Evolutionary conservation across 2,888 invertebrate species (phyloP).

Genomic region (Acanthosepion esculentum): DNA sequence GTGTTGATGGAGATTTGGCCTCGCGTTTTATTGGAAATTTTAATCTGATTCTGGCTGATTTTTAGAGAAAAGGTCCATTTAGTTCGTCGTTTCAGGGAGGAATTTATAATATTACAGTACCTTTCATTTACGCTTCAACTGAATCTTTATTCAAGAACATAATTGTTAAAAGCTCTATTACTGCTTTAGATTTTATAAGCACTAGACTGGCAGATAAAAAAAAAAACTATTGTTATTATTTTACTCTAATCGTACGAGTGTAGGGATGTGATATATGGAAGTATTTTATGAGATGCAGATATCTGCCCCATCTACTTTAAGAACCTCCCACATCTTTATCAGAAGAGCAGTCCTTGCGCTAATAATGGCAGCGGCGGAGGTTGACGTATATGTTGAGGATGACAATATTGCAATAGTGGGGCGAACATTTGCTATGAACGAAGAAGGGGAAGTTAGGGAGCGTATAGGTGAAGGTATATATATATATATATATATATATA

Average conservation of each 20-base stretch:
- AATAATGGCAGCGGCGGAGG: background rate
- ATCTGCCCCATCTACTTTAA: background rate
- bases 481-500: constrained; percentile 14
- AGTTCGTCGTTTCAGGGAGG: too few species aligned
- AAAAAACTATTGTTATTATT: background rate
- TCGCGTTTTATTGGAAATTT: too few species aligned
- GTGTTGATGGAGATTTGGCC: too few species aligned
- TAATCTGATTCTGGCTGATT: too few species aligned
- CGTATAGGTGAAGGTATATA: background rate
- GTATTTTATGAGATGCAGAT: background rate
- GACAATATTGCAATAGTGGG: background rate
- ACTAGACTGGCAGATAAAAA: background rate
- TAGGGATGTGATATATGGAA: background rate
- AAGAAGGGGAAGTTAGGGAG: background rate
- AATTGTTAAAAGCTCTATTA: background rate
- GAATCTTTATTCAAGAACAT: background rate
- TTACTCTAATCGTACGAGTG: background rate
- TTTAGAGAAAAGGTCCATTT: too few species aligned
- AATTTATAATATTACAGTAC: too few species aligned
- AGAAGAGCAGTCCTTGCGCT: background rate
- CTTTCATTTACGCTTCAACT: too few species aligned
- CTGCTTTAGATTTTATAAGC: background rate
- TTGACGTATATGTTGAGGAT: background rate
- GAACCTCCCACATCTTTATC: constrained; percentile 1
- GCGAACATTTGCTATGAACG: background rate